Conservation (phyloP, 2,113 vertebrate genomes). For the Andinoacara biseriatus region DNA sequence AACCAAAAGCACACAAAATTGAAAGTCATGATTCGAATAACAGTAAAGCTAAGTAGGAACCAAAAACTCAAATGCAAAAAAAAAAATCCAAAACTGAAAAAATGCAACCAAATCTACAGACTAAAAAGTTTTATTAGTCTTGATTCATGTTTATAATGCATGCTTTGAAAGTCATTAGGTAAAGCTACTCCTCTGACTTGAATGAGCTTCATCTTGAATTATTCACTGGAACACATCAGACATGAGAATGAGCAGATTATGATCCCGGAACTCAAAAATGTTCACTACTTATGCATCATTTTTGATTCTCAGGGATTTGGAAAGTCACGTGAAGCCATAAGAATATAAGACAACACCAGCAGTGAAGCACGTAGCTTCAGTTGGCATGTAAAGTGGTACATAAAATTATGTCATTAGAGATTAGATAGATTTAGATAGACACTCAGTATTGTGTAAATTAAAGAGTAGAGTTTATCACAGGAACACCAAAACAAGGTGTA, state of each 20-base stretch:
- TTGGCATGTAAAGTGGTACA: neutral
- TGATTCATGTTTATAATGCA: conserved; percentile 61
- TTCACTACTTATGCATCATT: neutral
- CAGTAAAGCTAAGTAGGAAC: neutral
- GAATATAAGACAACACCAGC: neutral
- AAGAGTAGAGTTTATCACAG: neutral
- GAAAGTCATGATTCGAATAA: neutral
- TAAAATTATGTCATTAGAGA: neutral
- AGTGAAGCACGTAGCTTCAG: neutral
- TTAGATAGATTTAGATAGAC: neutral
- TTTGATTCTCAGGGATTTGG: neutral
- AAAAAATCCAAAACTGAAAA: neutral
- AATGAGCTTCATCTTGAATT: conserved; percentile 66
- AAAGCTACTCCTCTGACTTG: neutral
- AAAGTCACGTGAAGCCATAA: too few species aligned
- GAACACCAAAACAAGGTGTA: neutral
- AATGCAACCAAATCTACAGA: neutral
- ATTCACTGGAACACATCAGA: conserved; percentile 58
- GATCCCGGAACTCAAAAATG: conserved; percentile 2
- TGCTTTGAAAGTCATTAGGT: conserved; percentile 66
- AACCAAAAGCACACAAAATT: neutral
- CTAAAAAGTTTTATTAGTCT: conserved; percentile 35
- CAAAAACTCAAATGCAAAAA: neutral
- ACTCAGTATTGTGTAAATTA: neutral
- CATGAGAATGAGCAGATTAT: conserved; percentile 28